Base-by-base conservation (phyloP, 2,113 vertebrate species). In the Thomomys bottae region DNA sequence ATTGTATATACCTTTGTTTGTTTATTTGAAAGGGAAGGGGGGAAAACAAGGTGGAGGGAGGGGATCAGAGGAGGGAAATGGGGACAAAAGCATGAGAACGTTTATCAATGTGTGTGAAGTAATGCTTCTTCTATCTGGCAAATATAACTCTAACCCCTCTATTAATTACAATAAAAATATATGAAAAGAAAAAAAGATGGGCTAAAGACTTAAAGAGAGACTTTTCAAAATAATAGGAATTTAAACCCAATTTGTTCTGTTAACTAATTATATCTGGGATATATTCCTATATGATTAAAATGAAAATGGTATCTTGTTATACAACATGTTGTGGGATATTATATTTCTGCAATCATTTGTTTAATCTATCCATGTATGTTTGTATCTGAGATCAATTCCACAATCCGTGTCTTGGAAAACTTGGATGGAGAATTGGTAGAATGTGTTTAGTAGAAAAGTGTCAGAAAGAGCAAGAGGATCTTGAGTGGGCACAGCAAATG, bases 241-340 rank as follows among this genome's bases (percentile, higher is more conserved):
- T 66, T 75, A 84, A 30, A 23, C 15, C 38, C 30, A 93, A 72
- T 61, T 84, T 88, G n/a, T 21, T 80, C 26, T 91, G 90, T 76
- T 63, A 54, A 1, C 38, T 92, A 66, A 64, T n/a, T n/a, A 57
- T 75, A 87, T 77, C 72, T 81, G 79, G 24, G 42, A 75, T 20
- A 78, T 75, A 23, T 81, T 94, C 34, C 66, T 90, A 34, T 0
- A 9, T 12, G 20, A 87, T 82, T 86, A 88, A 88, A 67, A 66
- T 32, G 3, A 84, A 23, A 68, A 84, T 64, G 15, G 15, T 59
- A 59, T 17, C 57, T 20, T 20, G 57, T 59, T 59, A 59, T 59
- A 59, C 2, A 5, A 59, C 5, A 23, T 59, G 20, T 20, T 17
- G 83, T 83, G 67, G 20, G 17, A 68, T 79, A 68, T 88, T 95